Evolutionary conservation across 64 coral and sea anemone genomes (phyloP), one percentile per base, ranked within the genome.

Genomic region (Trachythela sp.): DNA sequence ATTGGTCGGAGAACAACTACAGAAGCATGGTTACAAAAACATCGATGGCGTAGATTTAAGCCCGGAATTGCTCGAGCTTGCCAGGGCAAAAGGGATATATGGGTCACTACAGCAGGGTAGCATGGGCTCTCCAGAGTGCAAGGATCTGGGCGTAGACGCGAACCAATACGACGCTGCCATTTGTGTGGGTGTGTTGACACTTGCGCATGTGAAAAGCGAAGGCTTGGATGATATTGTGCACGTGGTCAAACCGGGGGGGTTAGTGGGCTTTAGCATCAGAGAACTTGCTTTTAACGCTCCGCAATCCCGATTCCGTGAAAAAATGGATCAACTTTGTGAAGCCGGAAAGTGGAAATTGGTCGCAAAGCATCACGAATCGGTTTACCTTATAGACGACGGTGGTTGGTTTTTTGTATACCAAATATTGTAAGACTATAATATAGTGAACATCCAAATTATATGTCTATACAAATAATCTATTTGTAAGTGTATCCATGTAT

Each of bases 61-160:
- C 39, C 83, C 34, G 9, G 83, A 85, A 13, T 45, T 85, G 83
- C 83, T 85, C 24, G 83, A 85, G 4, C 39, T 85, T 85, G 76
- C 76, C 8, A 83, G 13, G 32, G 2, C 34, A 4, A 83, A 38
- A 40, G 22, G 40, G 20, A 38, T 48, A 24, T 85, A 85, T 36
- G 31, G 48, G 15, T 45, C 39, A 40, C n/a, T 85, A 36, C 0
- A 45, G 26, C 48, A 26, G 26, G 40, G 83, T 8, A 32, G 35
- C 3, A 45, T 45, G 38, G 83, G 40, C n/a, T 48, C 39, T 26
- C 39, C 40, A 45, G 36, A 39, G 9, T 39, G 40, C 39, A 30
- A 83, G n/a, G 20, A 2, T 14, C 8, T 10, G 6, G 83, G 37
- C 42, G 4, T 45, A 6, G 42, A 45, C 4, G 42, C 4, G 42